A percentile compares a stretch with the other conserved stretches of the same genome.
These are phyloP conservation scores for Apis mellifera DNA, from an alignment of 1,140 invertebrate genomes.

Conservation along the genomic window Amel_HAv3.1 CM009931.2:26444001-26444500, in stretches of 20 bases:
- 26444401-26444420: slow-evolving; percentile 66
- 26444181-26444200: neutral
- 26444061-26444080: neutral
- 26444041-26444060: neutral
- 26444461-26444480: slow-evolving; percentile 61
- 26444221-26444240: neutral
- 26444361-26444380: slow-evolving; percentile 61
- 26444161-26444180: neutral
- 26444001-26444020: too few relatives aligned
- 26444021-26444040: too few relatives aligned
- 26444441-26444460: slow-evolving; percentile 59
- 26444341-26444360: slow-evolving; percentile 35
- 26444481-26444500: slow-evolving; percentile 16
- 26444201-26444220: slow-evolving; percentile 5
- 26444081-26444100: neutral
- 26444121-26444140: neutral
- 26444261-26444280: slow-evolving; percentile 39
- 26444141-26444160: neutral
- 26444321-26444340: slow-evolving; percentile 46
- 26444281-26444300: slow-evolving; percentile 42
- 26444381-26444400: slow-evolving; percentile 58
- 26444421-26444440: slow-evolving; percentile 66
- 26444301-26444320: slow-evolving; percentile 67
- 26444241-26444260: slow-evolving; percentile 39
- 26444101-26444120: too few relatives aligned